These are phyloP conservation scores for Nothobranchius kuhntae DNA, from an alignment of 2,113 vertebrate genomes.

Conservation along the genomic window DNA sequence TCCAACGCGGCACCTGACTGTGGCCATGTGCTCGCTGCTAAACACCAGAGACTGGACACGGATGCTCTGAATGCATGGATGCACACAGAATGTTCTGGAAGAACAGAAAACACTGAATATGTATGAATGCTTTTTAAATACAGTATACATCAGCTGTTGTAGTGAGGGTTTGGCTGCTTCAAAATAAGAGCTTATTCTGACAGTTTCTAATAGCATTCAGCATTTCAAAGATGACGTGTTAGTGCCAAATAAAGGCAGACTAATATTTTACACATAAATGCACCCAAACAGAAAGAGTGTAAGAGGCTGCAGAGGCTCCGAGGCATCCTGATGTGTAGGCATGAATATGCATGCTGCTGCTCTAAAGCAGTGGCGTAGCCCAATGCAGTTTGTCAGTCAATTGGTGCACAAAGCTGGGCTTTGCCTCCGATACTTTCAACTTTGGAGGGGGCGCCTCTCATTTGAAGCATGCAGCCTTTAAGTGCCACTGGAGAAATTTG, in stretches of 20 bases:
- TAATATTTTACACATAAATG: slow-evolving; percentile 54
- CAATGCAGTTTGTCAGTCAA: slow-evolving; percentile 57
- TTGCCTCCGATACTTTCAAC: slow-evolving; percentile 58
- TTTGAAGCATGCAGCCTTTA: slow-evolving; percentile 20
- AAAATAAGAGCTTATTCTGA: slow-evolving; percentile 10
- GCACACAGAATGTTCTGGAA: too few relatives aligned
- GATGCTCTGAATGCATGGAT: too few relatives aligned
- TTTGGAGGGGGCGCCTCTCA: slow-evolving; percentile 42
- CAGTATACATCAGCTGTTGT: too few relatives aligned
- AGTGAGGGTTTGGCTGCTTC: too few relatives aligned
- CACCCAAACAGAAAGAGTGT: slow-evolving; percentile 36
- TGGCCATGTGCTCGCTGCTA: slow-evolving; percentile 56
- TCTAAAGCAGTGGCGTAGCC: slow-evolving; percentile 12
- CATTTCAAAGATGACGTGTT: slow-evolving; percentile 6
- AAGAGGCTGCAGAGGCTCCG: slow-evolving; percentile 30
- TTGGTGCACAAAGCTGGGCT: slow-evolving; percentile 52
- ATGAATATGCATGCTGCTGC: slow-evolving; percentile 58
- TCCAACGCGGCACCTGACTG: slow-evolving; percentile 28
- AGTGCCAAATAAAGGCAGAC: slow-evolving; percentile 37
- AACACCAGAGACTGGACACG: slow-evolving; percentile 25
- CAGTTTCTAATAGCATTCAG: background rate
- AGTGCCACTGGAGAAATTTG: slow-evolving; percentile 34
- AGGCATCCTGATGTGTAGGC: slow-evolving; percentile 44
- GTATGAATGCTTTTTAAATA: too few relatives aligned
- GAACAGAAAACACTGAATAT: too few relatives aligned